Percentiles rank a stretch among this genome's conserved stretches.
phyloP scores from a whole-genome alignment of 2,113 vertebrate species.

The Pituophis catenifer region DNA sequence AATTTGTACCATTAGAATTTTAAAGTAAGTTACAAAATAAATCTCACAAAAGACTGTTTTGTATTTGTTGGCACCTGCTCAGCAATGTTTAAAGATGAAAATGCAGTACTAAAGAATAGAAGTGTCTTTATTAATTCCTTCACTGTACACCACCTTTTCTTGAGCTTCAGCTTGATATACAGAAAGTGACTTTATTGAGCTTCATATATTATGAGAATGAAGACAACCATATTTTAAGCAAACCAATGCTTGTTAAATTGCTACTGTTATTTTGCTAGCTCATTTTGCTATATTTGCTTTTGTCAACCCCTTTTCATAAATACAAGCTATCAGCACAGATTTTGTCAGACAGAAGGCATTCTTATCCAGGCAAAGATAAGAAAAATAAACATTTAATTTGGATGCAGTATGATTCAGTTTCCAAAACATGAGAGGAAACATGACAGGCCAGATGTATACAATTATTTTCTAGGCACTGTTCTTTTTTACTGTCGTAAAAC shows the following conservation, averaged over 20 bases:
- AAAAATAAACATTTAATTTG: not conserved
- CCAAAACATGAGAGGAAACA: not conserved
- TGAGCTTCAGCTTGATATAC: not conserved
- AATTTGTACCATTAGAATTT: not conserved
- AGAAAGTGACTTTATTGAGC: not conserved
- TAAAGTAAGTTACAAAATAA: not conserved
- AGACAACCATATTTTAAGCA: not conserved
- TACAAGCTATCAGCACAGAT: not conserved
- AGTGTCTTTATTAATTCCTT: not conserved
- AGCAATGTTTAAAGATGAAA: not conserved
- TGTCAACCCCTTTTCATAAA: constrained; percentile 4
- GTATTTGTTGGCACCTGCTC: not conserved
- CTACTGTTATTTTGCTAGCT: not conserved
- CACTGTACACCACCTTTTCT: no score
- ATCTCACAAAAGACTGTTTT: not conserved
- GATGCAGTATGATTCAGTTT: not conserved
- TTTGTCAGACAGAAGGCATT: constrained; percentile 2
- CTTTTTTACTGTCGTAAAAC: not conserved
- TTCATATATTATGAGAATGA: not conserved
- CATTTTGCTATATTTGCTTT: not conserved
- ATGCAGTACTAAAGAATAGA: not conserved
- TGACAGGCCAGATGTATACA: not conserved
- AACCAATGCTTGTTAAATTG: not conserved
- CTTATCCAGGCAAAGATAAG: not conserved
- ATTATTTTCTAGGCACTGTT: not conserved